phyloP scores from a whole-genome alignment of 2,797 vertebrate species.

The Bradypodion ventrale region DNA sequence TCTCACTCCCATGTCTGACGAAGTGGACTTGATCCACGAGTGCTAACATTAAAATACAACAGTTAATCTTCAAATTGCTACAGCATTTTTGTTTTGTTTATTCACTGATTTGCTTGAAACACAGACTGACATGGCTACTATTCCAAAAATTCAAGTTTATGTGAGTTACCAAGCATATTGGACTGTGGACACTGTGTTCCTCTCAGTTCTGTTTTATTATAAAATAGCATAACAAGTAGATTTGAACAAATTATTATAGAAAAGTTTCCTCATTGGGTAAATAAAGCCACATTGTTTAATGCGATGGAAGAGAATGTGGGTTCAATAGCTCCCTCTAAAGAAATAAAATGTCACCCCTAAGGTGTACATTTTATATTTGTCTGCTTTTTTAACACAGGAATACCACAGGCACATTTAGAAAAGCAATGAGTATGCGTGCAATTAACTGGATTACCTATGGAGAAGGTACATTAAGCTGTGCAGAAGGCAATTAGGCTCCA shows the following conservation, averaged over 20 bases:
- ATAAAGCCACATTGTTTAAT: background rate
- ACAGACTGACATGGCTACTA: no score
- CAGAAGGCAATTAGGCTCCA: slow-evolving; percentile 11
- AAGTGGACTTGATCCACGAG: no score
- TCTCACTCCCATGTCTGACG: no score
- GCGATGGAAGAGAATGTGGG: background rate
- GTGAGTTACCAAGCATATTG: background rate
- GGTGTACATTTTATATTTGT: background rate
- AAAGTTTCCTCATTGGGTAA: background rate
- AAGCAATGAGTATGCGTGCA: slow-evolving; percentile 9
- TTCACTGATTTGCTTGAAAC: no score
- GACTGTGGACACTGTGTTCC: background rate
- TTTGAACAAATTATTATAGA: slow-evolving; percentile 1
- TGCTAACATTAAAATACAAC: no score
- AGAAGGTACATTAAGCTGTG: background rate
- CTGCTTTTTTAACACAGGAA: background rate
- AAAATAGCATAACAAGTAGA: background rate
- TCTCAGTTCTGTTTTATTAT: background rate
- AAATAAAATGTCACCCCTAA: background rate
- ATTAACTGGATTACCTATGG: slow-evolving; percentile 20
- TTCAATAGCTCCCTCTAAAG: background rate
- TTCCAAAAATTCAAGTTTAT: no score
- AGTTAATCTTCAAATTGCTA: no score
- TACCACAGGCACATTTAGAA: slow-evolving; percentile 9
- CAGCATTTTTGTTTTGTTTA: no score